phyloP scores from a whole-genome alignment of 2,888 invertebrate species.

The Eubasilissa splendida region DNA sequence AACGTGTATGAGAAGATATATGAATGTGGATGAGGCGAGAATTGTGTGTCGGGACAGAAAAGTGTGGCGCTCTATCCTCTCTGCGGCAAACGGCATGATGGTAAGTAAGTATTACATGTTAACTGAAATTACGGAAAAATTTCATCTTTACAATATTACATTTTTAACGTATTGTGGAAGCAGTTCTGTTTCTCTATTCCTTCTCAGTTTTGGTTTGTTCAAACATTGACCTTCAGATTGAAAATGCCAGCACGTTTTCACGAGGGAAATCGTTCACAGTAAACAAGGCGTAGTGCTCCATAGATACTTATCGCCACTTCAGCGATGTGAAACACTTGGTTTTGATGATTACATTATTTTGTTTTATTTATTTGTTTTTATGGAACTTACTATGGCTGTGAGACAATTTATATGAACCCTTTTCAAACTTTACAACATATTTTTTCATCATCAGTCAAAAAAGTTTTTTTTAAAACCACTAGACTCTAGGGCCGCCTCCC shows the following conservation, averaged over 20 bases:
- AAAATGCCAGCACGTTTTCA: slow-evolving; percentile 38
- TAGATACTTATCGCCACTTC: slow-evolving; percentile 19
- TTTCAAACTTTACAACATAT: neutral
- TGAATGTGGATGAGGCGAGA: no score
- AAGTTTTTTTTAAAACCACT: no score
- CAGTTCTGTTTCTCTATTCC: slow-evolving; percentile 3
- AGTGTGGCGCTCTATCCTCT: no score
- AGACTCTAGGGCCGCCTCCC: no score
- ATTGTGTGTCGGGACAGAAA: no score
- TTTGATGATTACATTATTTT: neutral
- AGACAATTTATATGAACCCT: neutral
- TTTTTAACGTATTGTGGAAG: neutral
- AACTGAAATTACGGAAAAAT: no score
- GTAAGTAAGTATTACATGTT: no score
- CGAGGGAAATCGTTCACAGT: slow-evolving; percentile 44
- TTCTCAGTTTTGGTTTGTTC: slow-evolving; percentile 24
- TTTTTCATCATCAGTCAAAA: no score
- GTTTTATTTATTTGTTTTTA: no score
- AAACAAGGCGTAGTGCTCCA: slow-evolving; percentile 36
- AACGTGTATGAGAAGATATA: no score
- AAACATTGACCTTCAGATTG: slow-evolving; percentile 46
- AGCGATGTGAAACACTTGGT: slow-evolving; percentile 2
- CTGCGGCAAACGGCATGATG: no score
- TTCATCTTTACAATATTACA: neutral
- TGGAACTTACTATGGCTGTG: no score